Evolutionary conservation across 2,888 invertebrate species (phyloP).

Genomic region (Nemotelus pantherinus): DNA sequence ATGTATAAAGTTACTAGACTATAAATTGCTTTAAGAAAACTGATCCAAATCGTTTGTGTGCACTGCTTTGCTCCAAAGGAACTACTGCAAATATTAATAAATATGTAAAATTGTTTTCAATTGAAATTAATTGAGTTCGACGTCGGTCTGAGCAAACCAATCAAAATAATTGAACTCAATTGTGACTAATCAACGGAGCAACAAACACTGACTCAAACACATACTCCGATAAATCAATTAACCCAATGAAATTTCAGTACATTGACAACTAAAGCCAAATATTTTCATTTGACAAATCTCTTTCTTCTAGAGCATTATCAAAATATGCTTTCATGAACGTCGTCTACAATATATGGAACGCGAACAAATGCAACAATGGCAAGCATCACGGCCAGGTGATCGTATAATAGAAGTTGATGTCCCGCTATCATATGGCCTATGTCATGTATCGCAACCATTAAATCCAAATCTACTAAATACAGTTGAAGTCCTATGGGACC

Average conservation of each 20-base stretch:
- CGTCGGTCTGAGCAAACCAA: background rate
- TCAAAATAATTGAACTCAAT: background rate
- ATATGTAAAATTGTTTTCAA: background rate
- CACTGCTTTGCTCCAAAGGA: no score
- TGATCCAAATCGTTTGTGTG: no score
- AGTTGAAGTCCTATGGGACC: slow-evolving; percentile 93
- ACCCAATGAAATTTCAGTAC: background rate
- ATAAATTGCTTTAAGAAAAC: no score
- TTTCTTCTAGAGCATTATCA: slow-evolving; percentile 77
- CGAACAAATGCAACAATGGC: slow-evolving; percentile 94
- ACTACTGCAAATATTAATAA: no score
- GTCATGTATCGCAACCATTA: slow-evolving; percentile 79
- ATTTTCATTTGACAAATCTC: slow-evolving; percentile 60
- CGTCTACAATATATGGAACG: slow-evolving; percentile 94
- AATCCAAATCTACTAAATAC: slow-evolving; percentile 77
- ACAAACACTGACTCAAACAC: no score
- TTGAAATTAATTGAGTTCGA: background rate
- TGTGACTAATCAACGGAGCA: no score
- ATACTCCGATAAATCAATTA: background rate
- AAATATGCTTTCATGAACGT: slow-evolving; percentile 95
- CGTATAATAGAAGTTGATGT: slow-evolving; percentile 93
- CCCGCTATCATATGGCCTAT: slow-evolving; percentile 91
- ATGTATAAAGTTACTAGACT: no score
- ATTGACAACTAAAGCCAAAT: background rate
- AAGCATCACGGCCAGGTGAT: slow-evolving; percentile 87